Base-by-base conservation (phyloP, 2,888 invertebrate species). In the Sussaba pulchella region DNA sequence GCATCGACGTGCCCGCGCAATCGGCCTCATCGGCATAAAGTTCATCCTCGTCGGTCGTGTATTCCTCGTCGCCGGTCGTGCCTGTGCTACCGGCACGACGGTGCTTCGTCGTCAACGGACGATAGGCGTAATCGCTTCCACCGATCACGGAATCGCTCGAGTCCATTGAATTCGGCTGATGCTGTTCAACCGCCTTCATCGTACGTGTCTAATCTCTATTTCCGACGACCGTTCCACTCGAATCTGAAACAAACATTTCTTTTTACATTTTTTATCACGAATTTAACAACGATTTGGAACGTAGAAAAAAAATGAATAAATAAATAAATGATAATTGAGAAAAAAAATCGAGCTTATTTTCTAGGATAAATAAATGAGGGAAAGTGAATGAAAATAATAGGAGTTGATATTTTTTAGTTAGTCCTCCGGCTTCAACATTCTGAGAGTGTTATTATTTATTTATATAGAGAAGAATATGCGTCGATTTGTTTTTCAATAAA, bases 11-110 rank as follows among this genome's bases (percentile, higher is more conserved):
- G 21, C 87, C 85, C 6, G 85, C 72, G 76, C 92, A 92, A 83
- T 94, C 93, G 1, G 92, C 89, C 81, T 93, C 93, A 82, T 94
- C 93, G n/a, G 91, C 88, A 71, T 89, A 91, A 0, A 89, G 82
- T 74, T 93, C 93, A 83, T 93, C 93, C 81, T 93, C 93, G 85
- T 93, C 93, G 17, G 93, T 93, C 1, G 93, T 93, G 86, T 93
- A 93, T 50, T 93, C 93, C 86, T 94, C 93, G 86, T 94, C 94
- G 1, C 93, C 94, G 12, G 93, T 93, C 9, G 94, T 94, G 0
- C 94, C 93, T 17, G 93, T 94, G 12, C 93, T 93, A 2, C 91
- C 91, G 21, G 92, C 91, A 31, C 91, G 85, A 39, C 90, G 82
- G 72, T 91, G 91, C 61, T 91, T 91, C 52, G 91, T 91, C 52